Base-by-base conservation (phyloP, 2,888 invertebrate genomes). In the Amblyteles armatorius region DNA sequence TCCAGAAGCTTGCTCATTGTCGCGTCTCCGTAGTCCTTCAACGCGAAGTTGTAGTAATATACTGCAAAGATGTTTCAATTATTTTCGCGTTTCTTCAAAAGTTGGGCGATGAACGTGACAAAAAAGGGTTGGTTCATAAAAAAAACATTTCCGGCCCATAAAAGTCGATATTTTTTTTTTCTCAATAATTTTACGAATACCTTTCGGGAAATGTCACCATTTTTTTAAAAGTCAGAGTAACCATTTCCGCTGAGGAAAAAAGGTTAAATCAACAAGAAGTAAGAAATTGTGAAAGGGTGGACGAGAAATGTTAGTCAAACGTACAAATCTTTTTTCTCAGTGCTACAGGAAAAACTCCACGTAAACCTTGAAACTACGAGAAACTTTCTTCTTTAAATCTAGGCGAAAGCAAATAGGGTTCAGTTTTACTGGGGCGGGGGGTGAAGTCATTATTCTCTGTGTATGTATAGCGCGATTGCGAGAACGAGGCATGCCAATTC, bases 1-100 rank as follows among this genome's bases (percentile, higher is more conserved):
- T 98, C 97, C 87, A 98, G 94, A n/a, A 98, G 94, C 6, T 96
- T 96, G 65, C 95, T 95, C 88, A 97, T 94, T 3, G 96, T 96
- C 0, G 97, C 97, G 82, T 97, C 97, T 0, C 97, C 97, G 93
- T 98, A 98, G 93, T 98, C 98, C 52, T 96, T 96, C 96, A 97
- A 97, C 2, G 97, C 97, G 93, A 97, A 98, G 94, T 98, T 98
- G 95, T 98, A 98, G 94, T 97, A 98, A 94, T 96, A 98, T 87
- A 98, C 98, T 98, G 95, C 40, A 94, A 94, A 86, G 44, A 81
- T 83, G 29, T 60, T 33, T 29, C 3, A 29, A 48, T 33, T 2
- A 63, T 63, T 33, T 33, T 13, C 13, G 4, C 5, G 60, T 13
- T 29, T 60, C 5, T 29, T 60, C n/a, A 13, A 52, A 26, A 26